Evolutionary conservation across 2,888 invertebrate genomes (phyloP), one percentile per base, ranked within the genome.

Genomic region (Pedicia rivosa): DNA sequence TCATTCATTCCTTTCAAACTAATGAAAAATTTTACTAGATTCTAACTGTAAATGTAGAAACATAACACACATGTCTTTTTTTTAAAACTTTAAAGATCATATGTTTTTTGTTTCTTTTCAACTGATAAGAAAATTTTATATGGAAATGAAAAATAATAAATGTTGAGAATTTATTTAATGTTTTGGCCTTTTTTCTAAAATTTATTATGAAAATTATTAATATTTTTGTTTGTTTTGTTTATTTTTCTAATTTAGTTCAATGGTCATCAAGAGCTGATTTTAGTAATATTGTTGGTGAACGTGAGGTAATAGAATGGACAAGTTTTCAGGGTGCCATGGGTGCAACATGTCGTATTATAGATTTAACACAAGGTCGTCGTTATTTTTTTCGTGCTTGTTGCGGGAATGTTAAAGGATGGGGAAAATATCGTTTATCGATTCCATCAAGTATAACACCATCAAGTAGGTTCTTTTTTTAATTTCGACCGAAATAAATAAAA

Each of bases 351-450:
- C 56, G 60, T 13, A 64, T 71, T 20, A 70, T 70, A n/a, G 80
- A 81, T 29, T 66, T 95, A 41, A 74, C 75, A n/a, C 77, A 86
- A 46, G 91, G 92, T 5, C 69, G 80, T 14, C 70, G 79, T 43
- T 94, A 92, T 63, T 87, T 80, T 63, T 86, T 94, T 59, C 71
- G 94, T 42, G 86, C 88, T 0, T 72, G 82, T n/a, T 84, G 88
- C 35, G 92, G 94, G 35, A 95, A 95, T 55, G 67, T 92, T 43
- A 87, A 86, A 55, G 94, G 92, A 2, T 94, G 78, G 70, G 88
- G 92, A 20, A 67, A 72, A 10, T 81, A 71, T 51, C 68, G 77
- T 25, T 66, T 70, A 9, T 80, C 90, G 1, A 75, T 76, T 26
- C 94, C 94, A 2, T 66, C 77, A 29, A 82, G 81, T 49, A 82